Evolutionary conservation across 2,797 vertebrate species (phyloP).

Genomic region (Tragopan temminckii): DNA sequence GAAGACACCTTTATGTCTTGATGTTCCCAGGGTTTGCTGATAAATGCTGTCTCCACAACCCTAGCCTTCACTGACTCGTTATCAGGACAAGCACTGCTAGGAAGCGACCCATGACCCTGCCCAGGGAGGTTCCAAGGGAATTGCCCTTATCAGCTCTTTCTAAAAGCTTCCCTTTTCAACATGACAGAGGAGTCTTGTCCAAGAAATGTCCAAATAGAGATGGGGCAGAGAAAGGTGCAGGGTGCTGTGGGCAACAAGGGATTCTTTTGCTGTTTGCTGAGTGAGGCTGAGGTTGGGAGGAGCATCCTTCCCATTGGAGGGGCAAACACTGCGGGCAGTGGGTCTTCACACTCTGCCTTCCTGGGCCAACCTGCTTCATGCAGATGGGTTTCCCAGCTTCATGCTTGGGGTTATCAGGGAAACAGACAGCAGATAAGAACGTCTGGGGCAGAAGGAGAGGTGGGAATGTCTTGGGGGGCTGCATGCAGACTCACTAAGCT

Average conservation of each 20-base stretch:
- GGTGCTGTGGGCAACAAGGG: rapidly evolving
- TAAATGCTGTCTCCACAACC: slow-evolving; percentile 29
- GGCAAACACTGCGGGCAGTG: rapidly evolving
- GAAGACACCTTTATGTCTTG: not conserved
- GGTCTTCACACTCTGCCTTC: too few relatives aligned
- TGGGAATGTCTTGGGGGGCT: not conserved
- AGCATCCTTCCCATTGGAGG: not conserved
- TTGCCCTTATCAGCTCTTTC: not conserved
- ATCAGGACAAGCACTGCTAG: not conserved
- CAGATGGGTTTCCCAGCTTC: not conserved
- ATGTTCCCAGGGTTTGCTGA: slow-evolving; percentile 58
- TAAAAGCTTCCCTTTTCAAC: slow-evolving; percentile 30
- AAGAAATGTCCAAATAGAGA: rapidly evolving
- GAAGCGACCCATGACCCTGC: slow-evolving; percentile 62
- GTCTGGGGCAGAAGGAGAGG: not conserved
- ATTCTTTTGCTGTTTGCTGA: not conserved
- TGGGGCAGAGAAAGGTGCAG: not conserved
- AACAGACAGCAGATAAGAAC: rapidly evolving
- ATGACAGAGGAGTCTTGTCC: rapidly evolving
- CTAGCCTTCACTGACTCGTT: not conserved
- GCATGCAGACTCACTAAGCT: not conserved
- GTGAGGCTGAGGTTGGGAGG: not conserved
- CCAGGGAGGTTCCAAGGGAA: not conserved
- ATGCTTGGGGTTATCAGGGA: rapidly evolving
- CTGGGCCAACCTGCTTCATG: not conserved